A percentile compares a stretch with the other conserved stretches of the same genome.
Evolutionary conservation across 2,888 invertebrate genomes (phyloP).

Genomic region (Nemapogon koenigi): DNA sequence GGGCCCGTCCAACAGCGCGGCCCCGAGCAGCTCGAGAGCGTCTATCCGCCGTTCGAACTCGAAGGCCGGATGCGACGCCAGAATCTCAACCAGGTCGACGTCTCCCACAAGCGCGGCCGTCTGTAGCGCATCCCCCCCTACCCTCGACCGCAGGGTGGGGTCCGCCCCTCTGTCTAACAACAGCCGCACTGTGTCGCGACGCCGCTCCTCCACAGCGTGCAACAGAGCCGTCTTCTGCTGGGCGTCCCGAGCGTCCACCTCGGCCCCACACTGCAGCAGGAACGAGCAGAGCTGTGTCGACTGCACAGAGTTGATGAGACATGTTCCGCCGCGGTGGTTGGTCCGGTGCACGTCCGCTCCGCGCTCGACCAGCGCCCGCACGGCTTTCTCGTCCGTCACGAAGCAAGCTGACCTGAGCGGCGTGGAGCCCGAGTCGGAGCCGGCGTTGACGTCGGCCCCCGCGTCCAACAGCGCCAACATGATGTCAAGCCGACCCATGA

Average conservation of each 20-base stretch:
- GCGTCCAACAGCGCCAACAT: constrained; percentile 79
- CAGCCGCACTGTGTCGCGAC: constrained; percentile 83
- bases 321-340: constrained; percentile 92
- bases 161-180: constrained; percentile 82
- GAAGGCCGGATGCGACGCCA: constrained; percentile 70
- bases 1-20: constrained; percentile 88
- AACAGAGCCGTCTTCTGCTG: constrained; percentile 92
- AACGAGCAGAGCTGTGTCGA: constrained; percentile 81
- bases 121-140: constrained; percentile 86
- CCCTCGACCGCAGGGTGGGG: constrained; percentile 76
- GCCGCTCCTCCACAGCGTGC: constrained; percentile 89
- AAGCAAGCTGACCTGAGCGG: constrained; percentile 92
- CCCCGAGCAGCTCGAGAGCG: constrained; percentile 84
- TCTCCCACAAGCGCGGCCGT: constrained; percentile 80
- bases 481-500: constrained; percentile 79
- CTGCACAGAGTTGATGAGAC: constrained; percentile 92
- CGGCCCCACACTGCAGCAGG: constrained; percentile 80
- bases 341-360: constrained; percentile 85
- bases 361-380: constrained; percentile 75
- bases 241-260: constrained; percentile 86
- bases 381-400: constrained; percentile 85
- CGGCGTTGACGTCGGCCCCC: constrained; percentile 86
- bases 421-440: constrained; percentile 87
- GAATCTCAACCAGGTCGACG: constrained; percentile 72
- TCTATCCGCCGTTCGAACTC: constrained; percentile 75